Evolutionary conservation across 2,797 vertebrate species (phyloP), one percentile per base, ranked within the genome.

Genomic region (Spheniscus humboldti): DNA sequence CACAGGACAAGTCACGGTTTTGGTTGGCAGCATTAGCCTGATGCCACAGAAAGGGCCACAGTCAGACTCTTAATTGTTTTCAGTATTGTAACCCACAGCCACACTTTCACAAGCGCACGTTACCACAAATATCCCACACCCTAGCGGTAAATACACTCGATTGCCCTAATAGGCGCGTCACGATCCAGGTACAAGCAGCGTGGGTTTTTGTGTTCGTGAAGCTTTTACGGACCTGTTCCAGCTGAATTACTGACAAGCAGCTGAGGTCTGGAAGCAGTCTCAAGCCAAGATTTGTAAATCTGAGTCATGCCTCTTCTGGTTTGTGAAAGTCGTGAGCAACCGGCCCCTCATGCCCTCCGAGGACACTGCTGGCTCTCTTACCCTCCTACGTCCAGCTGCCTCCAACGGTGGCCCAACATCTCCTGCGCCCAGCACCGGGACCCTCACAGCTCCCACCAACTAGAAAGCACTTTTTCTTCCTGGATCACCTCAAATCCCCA

Each of bases 101-200:
- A 37, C 31, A 0, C 66, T 28, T 50, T 17, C 31, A n/a, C 43
- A 33, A 23, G 53, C 1, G 3, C 24, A 2, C 0, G 0, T 13
- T 5, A 10, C 18, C 12, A 43, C 39, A 27, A 24, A 33, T 1
- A 14, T 3, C 50, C 48, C 47, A 43, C 39, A 5, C 11, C 18
- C 25, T 4, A 0, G 22, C 2, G 2, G 14, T 13, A 17, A 64
- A 45, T 2, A 18, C 24, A 4, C 39, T 4, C 13, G 0, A 5
- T 1, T 27, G 31, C 75, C 25, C 86, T 7, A 19, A 17, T 2
- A 22, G 3, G 1, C 0, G 1, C 0, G 1, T 6, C 41, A 5
- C 52, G 43, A 31, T 19, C 13, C 50, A 50, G 68, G 43, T 28
- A 23, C 0, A 1, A 50, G 50, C 9, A 0, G 9, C 0, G 11